Conservation (phyloP, 2,888 invertebrate species). For the Clostera curtula region DNA sequence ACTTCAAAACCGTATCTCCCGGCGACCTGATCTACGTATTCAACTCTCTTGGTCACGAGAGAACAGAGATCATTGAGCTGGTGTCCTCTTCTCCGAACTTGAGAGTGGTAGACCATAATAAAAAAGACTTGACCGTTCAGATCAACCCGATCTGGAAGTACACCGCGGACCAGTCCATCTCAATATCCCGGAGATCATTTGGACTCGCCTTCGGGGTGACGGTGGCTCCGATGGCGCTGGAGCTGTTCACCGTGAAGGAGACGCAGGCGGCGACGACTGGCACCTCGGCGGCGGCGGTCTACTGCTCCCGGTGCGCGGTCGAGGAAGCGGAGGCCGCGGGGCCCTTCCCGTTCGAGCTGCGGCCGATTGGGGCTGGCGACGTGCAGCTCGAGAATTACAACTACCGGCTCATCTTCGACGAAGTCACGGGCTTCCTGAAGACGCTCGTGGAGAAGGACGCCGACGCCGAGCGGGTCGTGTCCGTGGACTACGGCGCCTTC, state of each 20-base stretch:
- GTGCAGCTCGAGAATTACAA: conserved; percentile 88
- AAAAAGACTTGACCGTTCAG: conserved; percentile 65
- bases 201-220: conserved; percentile 83
- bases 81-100: conserved; percentile 81
- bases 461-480: conserved; percentile 37
- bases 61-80: conserved; percentile 85
- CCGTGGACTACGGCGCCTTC: conserved; percentile 88
- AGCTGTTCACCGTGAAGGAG: conserved; percentile 76
- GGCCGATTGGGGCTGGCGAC: conserved; percentile 83
- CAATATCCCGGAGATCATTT: conserved; percentile 62
- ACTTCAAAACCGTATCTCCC: conserved; percentile 63
- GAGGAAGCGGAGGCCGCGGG: conserved; percentile 28
- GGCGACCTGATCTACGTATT: conserved; percentile 83
- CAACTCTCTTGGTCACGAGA: conserved; percentile 86
- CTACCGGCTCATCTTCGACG: conserved; percentile 86
- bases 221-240: conserved; percentile 84
- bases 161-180: conserved; percentile 36
- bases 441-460: conserved; percentile 79
- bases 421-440: conserved; percentile 85
- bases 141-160: conserved; percentile 59
- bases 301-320: conserved; percentile 41
- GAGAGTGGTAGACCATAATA: conserved; percentile 80
- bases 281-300: conserved; percentile 48
- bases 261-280: too few species aligned
- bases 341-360: conserved; percentile 58